Conservation (phyloP, 2,797 vertebrate species). For the Tympanoctomys barrerae region DNA sequence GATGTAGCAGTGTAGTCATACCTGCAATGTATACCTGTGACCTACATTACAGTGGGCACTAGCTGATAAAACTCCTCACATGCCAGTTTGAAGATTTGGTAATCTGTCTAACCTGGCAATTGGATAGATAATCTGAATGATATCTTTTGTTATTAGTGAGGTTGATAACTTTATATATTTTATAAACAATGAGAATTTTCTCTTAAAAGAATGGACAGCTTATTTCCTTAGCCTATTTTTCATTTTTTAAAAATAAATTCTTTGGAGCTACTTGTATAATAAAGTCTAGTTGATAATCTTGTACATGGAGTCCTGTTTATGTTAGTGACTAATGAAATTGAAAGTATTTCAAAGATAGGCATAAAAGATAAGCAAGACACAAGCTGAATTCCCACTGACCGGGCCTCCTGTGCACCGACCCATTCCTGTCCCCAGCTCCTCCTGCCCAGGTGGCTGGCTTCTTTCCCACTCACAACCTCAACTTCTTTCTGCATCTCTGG, state of each 20-base stretch:
- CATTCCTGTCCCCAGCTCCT: not conserved
- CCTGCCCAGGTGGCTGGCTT: not conserved
- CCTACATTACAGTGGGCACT: not conserved
- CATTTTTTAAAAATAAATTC: not conserved
- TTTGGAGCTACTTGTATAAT: slow-evolving; percentile 12
- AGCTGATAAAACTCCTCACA: not conserved
- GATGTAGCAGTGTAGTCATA: not conserved
- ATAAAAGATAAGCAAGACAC: not conserved
- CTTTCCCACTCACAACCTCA: not conserved
- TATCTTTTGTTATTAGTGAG: not conserved
- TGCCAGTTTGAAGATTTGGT: not conserved
- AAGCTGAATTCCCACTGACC: not conserved
- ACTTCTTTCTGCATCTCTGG: not conserved
- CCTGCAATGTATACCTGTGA: not conserved
- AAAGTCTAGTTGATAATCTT: not conserved
- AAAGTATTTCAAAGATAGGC: not conserved
- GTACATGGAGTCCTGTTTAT: not conserved
- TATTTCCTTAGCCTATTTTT: slow-evolving; percentile 10
- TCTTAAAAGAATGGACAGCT: not conserved
- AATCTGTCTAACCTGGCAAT: not conserved
- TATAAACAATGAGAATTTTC: not conserved
- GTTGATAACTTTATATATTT: not conserved
- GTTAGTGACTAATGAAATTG: not conserved
- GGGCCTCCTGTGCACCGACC: not conserved
- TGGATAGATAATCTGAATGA: not conserved